Evolutionary conservation across 2,888 invertebrate genomes (phyloP).

Genomic region (Apoda limacodes): DNA sequence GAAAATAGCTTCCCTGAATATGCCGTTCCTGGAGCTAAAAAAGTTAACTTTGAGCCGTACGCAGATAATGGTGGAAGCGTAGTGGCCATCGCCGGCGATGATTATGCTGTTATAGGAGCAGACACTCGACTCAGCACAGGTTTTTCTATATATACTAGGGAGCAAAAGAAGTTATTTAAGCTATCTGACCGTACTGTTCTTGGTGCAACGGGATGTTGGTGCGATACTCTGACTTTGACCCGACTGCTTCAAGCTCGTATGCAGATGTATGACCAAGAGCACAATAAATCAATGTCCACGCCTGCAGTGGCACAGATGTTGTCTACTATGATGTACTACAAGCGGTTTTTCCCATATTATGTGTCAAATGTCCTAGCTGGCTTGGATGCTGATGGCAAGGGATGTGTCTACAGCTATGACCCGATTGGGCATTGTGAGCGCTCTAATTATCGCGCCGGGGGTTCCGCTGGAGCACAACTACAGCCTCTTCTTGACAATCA

Average conservation of each 20-base stretch:
- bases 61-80: constrained; percentile 82
- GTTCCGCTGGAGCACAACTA: constrained; percentile 89
- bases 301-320: constrained; percentile 96
- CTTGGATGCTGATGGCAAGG: constrained; percentile 91
- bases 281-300: constrained; percentile 92
- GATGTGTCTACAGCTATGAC: constrained; percentile 96
- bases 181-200: constrained; percentile 87
- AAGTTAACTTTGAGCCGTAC: constrained; percentile 63
- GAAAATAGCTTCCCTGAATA: constrained; percentile 56
- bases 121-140: constrained; percentile 95
- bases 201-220: constrained; percentile 98
- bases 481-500: constrained; percentile 98
- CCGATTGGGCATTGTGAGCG: constrained; percentile 96
- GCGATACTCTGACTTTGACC: constrained; percentile 93
- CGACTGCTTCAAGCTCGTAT: constrained; percentile 85
- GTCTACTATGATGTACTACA: constrained; percentile 94
- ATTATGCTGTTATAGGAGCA: constrained; percentile 94
- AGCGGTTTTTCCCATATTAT: constrained; percentile 98
- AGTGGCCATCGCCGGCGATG: constrained; percentile 95
- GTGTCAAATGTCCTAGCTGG: constrained; percentile 96
- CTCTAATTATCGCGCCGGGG: constrained; percentile 87
- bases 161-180: constrained; percentile 88
- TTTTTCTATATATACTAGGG: constrained; percentile 89
- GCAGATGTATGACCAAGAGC: constrained; percentile 96
- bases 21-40: constrained; percentile 62